Evolutionary conservation across 2,888 invertebrate species (phyloP), one percentile per base, ranked within the genome.

Genomic region (Lutraria lutraria): DNA sequence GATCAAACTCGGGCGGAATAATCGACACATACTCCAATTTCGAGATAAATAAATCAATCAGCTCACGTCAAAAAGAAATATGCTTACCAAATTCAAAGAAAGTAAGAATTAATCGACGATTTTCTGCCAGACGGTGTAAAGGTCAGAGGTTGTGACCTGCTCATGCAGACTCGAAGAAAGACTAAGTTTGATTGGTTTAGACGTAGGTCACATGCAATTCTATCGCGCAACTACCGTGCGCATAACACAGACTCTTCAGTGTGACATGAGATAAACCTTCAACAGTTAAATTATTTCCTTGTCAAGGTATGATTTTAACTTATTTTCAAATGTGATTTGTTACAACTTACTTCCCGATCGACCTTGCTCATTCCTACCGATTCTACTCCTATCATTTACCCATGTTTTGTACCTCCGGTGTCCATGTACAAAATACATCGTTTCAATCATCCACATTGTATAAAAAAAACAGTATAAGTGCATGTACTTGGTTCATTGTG

Each of bases 121-220:
- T 88, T 92, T 88, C 90, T 91, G 89, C 89, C 93, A 93, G 94
- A 93, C 94, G 92, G 93, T 85, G 93, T 94, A 95, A 95, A 95
- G 95, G 95, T 95, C 95, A 95, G 94, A 95, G 95, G 95, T 95
- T 95, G 95, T 95, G 95, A 95, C 95, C 95, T 92, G 92, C 92
- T 91, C 92, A 88, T 90, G 88, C 91, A 92, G 93, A 93, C 93
- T 93, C 93, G 91, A 54, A 86, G 89, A 89, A 87, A 89, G 82
- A 87, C 90, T 68, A 81, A 87, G 90, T 92, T 90, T 94, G 92
- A 95, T 95, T 95, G 95, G 95, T 82, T 91, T 84, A 93, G 84
- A 90, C 29, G 43, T 34, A 81, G 34, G 31, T 52, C 91, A 91
- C 81, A 88, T 88, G 91, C 60, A 72, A 34, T 29, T 60, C 54